Percentiles rank a stretch among this genome's conserved stretches.
Evolutionary conservation across 1,140 invertebrate species (phyloP).

Genomic region (Centruroides vittatus): DNA sequence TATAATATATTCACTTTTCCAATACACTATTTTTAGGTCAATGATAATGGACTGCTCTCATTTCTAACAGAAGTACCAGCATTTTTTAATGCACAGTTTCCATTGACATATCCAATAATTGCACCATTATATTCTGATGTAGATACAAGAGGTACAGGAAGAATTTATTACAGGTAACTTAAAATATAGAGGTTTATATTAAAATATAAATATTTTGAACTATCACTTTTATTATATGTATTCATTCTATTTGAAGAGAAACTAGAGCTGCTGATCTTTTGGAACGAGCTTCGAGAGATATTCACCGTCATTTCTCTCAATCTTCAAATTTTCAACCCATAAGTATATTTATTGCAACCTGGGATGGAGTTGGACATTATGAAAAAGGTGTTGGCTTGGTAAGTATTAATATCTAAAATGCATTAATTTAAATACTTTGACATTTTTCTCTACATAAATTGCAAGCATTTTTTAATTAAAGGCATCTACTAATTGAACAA

Average conservation of each 20-base stretch:
- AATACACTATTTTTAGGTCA: constrained; percentile 48
- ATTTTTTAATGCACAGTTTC: constrained; percentile 77
- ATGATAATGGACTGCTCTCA: constrained; percentile 79
- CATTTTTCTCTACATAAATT: too few relatives aligned
- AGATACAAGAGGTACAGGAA: constrained; percentile 57
- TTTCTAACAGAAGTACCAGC: constrained; percentile 68
- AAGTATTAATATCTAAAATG: too few relatives aligned
- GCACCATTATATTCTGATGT: constrained; percentile 83
- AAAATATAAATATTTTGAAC: neutral
- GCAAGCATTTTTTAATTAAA: too few relatives aligned
- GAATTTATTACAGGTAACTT: constrained; percentile 53
- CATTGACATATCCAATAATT: constrained; percentile 74
- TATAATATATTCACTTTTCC: constrained; percentile 11
- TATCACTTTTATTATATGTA: too few relatives aligned
- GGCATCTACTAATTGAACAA: too few relatives aligned
- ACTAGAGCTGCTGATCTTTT: constrained; percentile 47
- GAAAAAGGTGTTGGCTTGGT: constrained; percentile 21
- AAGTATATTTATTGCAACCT: constrained; percentile 54
- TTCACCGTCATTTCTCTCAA: constrained; percentile 53
- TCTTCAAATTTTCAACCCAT: constrained; percentile 48
- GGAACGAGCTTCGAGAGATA: constrained; percentile 44
- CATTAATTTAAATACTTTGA: too few relatives aligned
- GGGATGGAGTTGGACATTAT: constrained; percentile 54
- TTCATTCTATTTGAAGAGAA: constrained; percentile 35
- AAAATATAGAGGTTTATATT: neutral